Percentiles rank a stretch among this genome's conserved stretches.
phyloP scores from a whole-genome alignment of 2,797 vertebrate genomes.

The Rhabdomys pumilio region DNA sequence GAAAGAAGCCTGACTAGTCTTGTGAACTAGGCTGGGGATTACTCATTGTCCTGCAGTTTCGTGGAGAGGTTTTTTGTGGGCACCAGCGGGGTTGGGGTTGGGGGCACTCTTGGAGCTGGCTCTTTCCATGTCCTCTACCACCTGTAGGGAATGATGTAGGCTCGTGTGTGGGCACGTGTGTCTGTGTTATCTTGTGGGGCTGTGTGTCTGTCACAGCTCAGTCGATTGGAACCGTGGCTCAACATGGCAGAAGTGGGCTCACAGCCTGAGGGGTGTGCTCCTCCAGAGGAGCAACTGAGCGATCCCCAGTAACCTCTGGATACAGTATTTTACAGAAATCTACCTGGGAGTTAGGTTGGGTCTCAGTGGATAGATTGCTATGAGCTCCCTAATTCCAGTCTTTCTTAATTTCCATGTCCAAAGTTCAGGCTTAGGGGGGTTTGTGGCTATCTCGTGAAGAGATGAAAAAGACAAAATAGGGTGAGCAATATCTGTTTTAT shows the following conservation, averaged over 20 bases:
- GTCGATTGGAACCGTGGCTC: no score
- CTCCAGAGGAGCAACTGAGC: not conserved
- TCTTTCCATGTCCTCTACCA: no score
- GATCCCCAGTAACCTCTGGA: not conserved
- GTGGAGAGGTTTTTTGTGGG: no score
- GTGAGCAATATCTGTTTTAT: not conserved
- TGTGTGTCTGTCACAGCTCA: no score
- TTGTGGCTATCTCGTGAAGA: not conserved
- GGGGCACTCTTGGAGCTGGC: no score
- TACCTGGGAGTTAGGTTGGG: not conserved
- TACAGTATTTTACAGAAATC: not conserved
- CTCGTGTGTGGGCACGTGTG: no score
- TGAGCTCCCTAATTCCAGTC: not conserved
- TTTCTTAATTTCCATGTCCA: not conserved
- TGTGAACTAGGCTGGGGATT: no score
- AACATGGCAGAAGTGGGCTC: not conserved
- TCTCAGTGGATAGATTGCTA: not conserved
- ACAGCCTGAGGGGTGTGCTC: not conserved
- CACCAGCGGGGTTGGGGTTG: no score
- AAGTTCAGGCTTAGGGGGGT: not conserved
- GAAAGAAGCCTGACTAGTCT: no score
- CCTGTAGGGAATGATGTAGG: no score
- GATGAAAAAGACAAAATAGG: not conserved
- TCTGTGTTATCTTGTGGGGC: no score
- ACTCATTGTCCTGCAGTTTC: no score